Evolutionary conservation across 2,888 invertebrate genomes (phyloP).

Genomic region (Nymphalis polychloros): DNA sequence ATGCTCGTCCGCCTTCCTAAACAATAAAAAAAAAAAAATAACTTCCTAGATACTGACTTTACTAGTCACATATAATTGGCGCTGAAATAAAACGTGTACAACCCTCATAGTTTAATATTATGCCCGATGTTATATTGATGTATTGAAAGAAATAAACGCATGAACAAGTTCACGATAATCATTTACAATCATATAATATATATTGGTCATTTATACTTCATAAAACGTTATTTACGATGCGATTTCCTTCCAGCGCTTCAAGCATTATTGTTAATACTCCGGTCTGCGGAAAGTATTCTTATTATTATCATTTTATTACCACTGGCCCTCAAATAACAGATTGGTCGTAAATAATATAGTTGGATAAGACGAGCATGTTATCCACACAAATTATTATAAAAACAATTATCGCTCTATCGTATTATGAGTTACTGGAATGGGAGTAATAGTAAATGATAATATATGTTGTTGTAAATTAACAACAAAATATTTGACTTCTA

Average conservation of each 20-base stretch:
- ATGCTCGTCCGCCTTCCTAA: too few species aligned
- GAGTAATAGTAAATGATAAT: background rate
- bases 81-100: background rate
- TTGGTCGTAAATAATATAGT: constrained; percentile 10
- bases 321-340: constrained; percentile 9
- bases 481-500: background rate
- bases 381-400: constrained; percentile 5
- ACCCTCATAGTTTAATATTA: too few species aligned
- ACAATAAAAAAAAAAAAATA: too few species aligned
- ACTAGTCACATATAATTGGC: background rate
- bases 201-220: background rate
- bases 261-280: constrained; percentile 2
- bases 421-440: background rate
- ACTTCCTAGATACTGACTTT: background rate
- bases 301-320: constrained; percentile 8
- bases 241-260: background rate
- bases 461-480: background rate
- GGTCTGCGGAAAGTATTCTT: constrained; percentile 6
- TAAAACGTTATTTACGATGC: constrained; percentile 6
- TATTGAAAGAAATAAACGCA: background rate
- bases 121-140: background rate
- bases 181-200: background rate
- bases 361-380: background rate
- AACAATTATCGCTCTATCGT: background rate
- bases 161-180: background rate